A percentile compares a stretch with the other conserved stretches of the same genome.
These are phyloP conservation scores for Laticauda colubrina DNA, from an alignment of 2,113 vertebrate genomes.

Conservation along the genomic window DNA sequence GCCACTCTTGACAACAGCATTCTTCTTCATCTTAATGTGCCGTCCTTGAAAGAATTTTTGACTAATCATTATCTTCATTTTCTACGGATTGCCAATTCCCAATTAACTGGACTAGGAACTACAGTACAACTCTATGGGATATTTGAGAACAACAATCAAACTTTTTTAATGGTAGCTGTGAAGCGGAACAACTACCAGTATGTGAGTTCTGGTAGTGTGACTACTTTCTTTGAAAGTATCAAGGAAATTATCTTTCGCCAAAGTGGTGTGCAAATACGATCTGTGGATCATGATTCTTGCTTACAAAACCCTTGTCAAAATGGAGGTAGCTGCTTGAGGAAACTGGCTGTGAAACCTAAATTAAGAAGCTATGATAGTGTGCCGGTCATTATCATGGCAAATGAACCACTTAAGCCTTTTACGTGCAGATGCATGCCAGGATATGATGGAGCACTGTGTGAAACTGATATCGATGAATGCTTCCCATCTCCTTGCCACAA, in stretches of 20 bases:
- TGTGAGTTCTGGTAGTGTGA: constrained; percentile 88
- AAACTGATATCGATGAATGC: constrained; percentile 89
- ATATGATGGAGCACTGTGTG: constrained; percentile 83
- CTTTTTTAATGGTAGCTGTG: constrained; percentile 88
- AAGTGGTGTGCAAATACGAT: constrained; percentile 87
- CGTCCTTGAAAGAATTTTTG: constrained; percentile 80
- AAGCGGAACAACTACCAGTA: constrained; percentile 84
- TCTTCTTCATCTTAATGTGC: constrained; percentile 81
- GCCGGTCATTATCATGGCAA: constrained; percentile 86
- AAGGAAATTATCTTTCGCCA: constrained; percentile 88
- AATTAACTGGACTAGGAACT: constrained; percentile 88
- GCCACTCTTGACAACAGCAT: constrained; percentile 92
- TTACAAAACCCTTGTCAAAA: constrained; percentile 88
- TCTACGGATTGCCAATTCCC: constrained; percentile 85
- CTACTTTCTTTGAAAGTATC: constrained; percentile 97
- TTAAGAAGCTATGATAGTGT: constrained; percentile 81
- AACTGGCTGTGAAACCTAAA: constrained; percentile 76
- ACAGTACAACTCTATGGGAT: constrained; percentile 86
- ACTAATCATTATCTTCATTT: constrained; percentile 92
- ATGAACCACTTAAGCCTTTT: constrained; percentile 83
- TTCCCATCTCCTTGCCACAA: constrained; percentile 93
- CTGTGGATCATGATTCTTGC: constrained; percentile 91
- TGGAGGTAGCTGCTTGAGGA: constrained; percentile 86
- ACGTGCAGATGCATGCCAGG: constrained; percentile 89
- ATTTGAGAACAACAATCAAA: constrained; percentile 85